Evolutionary conservation across 2,888 invertebrate species (phyloP).

Genomic region (Formica aserva): DNA sequence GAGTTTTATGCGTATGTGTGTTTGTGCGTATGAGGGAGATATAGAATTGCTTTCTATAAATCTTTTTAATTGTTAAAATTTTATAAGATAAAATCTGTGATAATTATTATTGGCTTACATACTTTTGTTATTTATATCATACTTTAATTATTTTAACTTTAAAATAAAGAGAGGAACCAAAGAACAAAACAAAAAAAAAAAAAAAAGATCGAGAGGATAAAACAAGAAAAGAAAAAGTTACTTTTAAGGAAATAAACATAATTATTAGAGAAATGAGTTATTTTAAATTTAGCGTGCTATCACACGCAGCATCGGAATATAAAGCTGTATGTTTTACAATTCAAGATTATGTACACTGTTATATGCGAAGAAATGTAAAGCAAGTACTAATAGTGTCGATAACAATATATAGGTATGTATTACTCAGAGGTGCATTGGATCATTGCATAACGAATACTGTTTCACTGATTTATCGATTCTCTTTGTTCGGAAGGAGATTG

Average conservation of each 20-base stretch:
- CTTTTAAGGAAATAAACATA: neutral
- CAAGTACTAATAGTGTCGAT: neutral
- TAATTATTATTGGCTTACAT: conserved; percentile 15
- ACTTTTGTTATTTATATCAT: conserved; percentile 13
- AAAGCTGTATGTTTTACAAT: conserved; percentile 3
- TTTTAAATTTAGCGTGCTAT: conserved; percentile 3
- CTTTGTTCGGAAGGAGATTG: conserved; percentile 51
- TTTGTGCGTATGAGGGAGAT: conserved; percentile 44
- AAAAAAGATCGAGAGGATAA: neutral
- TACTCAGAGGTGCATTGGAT: conserved; percentile 1
- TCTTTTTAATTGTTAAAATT: conserved; percentile 18
- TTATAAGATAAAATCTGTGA: conserved; percentile 9
- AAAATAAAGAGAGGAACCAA: neutral
- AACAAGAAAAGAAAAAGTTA: neutral
- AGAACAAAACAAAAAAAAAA: neutral
- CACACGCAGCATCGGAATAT: neutral
- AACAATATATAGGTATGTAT: neutral
- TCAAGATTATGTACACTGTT: neutral
- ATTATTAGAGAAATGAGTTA: neutral
- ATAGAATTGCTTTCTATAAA: conserved; percentile 48
- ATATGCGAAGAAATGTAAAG: neutral
- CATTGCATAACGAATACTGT: conserved; percentile 46
- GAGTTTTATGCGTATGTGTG: conserved; percentile 31
- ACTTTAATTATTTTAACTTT: conserved; percentile 17
- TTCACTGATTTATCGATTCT: conserved; percentile 48